Percentiles rank a stretch among this genome's conserved stretches.
These are phyloP conservation scores for Heteractis magnifica DNA, from an alignment of 92 coral and sea anemone species.

Conservation along the genomic window DNA sequence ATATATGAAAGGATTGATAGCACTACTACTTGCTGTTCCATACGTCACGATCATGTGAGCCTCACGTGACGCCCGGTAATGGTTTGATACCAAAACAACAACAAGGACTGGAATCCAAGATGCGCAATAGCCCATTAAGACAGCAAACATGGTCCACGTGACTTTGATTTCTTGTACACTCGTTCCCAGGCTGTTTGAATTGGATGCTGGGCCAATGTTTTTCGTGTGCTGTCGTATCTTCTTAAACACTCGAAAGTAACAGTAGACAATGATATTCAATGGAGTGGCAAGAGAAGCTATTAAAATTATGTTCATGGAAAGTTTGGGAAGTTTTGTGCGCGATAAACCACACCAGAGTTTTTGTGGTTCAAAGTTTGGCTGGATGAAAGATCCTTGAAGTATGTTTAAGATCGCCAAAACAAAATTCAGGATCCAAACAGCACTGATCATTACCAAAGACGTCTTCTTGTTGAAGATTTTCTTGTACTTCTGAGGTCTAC, in stretches of 20 bases:
- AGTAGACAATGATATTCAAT: conserved; percentile 1
- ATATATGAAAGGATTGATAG: conserved; percentile 25
- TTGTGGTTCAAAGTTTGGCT: background rate
- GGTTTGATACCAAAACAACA: background rate
- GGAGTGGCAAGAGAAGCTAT: background rate
- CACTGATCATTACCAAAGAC: background rate
- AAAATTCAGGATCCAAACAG: conserved; percentile 3
- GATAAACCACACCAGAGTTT: background rate
- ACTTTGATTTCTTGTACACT: conserved; percentile 18
- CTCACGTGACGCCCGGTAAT: background rate
- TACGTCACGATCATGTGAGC: background rate
- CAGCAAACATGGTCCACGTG: conserved; percentile 35
- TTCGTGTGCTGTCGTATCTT: conserved; percentile 30
- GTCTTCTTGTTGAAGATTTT: conserved; percentile 9
- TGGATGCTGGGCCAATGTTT: background rate
- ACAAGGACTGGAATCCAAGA: conserved; percentile 18
- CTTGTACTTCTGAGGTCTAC: conserved; percentile 21
- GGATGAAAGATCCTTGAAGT: background rate
- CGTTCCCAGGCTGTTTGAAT: background rate
- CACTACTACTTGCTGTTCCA: background rate
- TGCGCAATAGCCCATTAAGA: conserved; percentile 10
- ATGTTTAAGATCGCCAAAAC: background rate
- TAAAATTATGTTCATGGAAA: background rate
- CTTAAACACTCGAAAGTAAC: conserved; percentile 22
- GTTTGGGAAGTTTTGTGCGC: background rate